Evolutionary conservation across 2,113 vertebrate genomes (phyloP), one percentile per base, ranked within the genome.

Genomic region (Hyaena hyaena): DNA sequence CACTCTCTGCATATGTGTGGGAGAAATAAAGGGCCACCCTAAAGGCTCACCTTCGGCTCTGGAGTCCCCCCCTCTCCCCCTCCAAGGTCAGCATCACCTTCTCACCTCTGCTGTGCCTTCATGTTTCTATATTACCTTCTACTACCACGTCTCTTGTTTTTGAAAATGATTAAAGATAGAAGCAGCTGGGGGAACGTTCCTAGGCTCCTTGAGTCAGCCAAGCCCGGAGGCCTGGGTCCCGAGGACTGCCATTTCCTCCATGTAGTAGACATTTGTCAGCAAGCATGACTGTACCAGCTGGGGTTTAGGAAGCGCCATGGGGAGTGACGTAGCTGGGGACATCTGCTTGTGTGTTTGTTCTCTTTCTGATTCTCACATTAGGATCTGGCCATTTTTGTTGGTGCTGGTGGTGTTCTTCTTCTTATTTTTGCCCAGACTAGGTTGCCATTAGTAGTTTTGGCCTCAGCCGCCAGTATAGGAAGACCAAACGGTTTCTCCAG

Each of bases 281-380:
- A 0, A 43, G 89, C 21, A 28, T 53, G 97, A 84, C 88, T 1
- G 35, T 23, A 14, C 96, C 96, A 79, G 96, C 96, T 84, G 93
- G 93, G 84, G 39, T 17, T 83, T 28, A 76, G 92, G 89, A 58
- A 17, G 95, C 7, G 0, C 92, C 6, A 14, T 45, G 88, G 95
- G 86, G 11, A 2, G 0, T 1, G 16, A 45, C 58, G 91, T 0
- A 0, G 96, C 90, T 31, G 11, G 74, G 16, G 9, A 4, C 0
- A 4, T 26, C 4, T 88, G 48, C 26, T 0, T 61, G 94, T 84
- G 39, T 90, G 66, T 83, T n/a, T 93, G 84, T 65, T 73, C 19
- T 5, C 89, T 92, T 71, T 89, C 91, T 86, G 92, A 68, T 85
- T 91, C 86, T 95, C 23, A 5, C 63, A 88, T 68, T 76, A 79